Conservation (phyloP, 30 jellyfish, hydroid and myxozoan genomes). For the Sanderia malayensis region DNA sequence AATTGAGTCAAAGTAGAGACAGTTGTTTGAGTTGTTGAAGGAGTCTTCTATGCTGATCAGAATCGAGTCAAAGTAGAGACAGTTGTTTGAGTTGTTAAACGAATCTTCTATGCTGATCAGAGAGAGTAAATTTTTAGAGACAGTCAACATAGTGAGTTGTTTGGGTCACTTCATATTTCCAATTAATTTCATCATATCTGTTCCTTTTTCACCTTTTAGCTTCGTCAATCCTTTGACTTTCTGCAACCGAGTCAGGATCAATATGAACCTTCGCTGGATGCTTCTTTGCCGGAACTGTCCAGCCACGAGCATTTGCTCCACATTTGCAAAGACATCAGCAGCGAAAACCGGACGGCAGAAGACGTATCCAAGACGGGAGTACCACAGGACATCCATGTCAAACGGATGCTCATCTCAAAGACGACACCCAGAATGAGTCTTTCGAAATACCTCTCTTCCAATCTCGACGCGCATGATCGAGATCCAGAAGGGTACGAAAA, state of each 20-base stretch:
- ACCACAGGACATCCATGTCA: conserved; percentile 69
- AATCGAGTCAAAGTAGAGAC: no score
- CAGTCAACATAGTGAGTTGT: no score
- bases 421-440: conserved; percentile 72
- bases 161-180: no score
- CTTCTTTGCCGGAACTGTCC: conserved; percentile 33
- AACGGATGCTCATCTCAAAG: conserved; percentile 74
- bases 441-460: conserved; percentile 49
- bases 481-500: conserved; percentile 80
- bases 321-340: conserved; percentile 69
- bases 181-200: not conserved
- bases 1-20: no score
- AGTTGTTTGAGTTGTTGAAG: no score
- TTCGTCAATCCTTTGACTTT: conserved; percentile 58
- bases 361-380: conserved; percentile 43
- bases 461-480: conserved; percentile 74
- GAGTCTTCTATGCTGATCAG: no score
- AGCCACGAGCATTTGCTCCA: conserved; percentile 77
- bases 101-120: no score
- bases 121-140: no score
- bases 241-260: conserved; percentile 13
- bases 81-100: no score
- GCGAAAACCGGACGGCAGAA: conserved; percentile 5
- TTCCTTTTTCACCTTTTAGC: conserved; percentile 5
- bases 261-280: not conserved